Conservation (phyloP, 2,888 invertebrate genomes). For the Diarsia brunnea region DNA sequence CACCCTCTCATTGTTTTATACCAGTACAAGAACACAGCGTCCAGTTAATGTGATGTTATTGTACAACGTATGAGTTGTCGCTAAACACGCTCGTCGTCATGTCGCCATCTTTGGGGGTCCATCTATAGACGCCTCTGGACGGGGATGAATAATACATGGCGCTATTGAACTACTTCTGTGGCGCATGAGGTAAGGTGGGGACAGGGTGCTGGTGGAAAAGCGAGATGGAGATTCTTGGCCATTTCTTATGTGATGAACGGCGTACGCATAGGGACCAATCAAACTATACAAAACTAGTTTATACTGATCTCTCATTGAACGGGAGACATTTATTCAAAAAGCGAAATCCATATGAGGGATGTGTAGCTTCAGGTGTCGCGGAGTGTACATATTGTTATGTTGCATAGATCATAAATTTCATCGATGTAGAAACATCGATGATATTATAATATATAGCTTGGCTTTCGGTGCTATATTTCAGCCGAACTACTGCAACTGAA, state of each 20-base stretch:
- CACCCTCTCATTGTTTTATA: neutral
- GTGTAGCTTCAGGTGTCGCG: too few relatives aligned
- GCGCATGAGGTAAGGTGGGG: slow-evolving; percentile 15
- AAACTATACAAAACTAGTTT: too few relatives aligned
- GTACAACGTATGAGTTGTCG: slow-evolving; percentile 16
- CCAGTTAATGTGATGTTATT: slow-evolving; percentile 3
- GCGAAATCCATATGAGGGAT: too few relatives aligned
- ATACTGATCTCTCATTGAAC: too few relatives aligned
- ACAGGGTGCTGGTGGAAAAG: slow-evolving; percentile 3
- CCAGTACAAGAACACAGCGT: neutral
- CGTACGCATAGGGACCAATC: neutral
- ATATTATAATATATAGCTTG: too few relatives aligned
- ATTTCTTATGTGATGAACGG: neutral
- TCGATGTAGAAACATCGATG: too few relatives aligned
- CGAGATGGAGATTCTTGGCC: neutral
- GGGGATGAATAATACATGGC: slow-evolving; percentile 62
- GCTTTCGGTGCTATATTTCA: too few relatives aligned
- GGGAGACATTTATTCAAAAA: too few relatives aligned
- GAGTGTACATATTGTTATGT: too few relatives aligned
- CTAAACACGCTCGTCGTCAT: slow-evolving; percentile 30
- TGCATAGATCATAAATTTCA: too few relatives aligned
- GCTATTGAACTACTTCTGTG: slow-evolving; percentile 54
- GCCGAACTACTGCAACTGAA: too few relatives aligned
- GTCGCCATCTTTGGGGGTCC: slow-evolving; percentile 30
- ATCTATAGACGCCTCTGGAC: neutral